phyloP scores from a whole-genome alignment of 2,797 vertebrate species.

The Mareca penelope region DNA sequence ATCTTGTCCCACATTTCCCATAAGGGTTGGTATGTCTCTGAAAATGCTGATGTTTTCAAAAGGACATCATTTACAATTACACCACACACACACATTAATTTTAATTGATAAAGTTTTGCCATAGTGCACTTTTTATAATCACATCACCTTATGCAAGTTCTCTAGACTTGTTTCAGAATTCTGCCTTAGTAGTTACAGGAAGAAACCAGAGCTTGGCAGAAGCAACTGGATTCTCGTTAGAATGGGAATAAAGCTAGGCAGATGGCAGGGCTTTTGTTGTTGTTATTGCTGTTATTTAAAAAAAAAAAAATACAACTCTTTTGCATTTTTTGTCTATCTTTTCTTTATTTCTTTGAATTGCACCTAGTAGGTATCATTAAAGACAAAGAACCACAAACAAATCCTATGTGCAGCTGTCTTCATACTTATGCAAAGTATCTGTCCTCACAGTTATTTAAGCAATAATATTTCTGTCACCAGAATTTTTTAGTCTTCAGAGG shows the following conservation, averaged over 20 bases:
- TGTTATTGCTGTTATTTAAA: no score
- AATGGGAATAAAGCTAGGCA: background rate
- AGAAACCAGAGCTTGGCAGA: background rate
- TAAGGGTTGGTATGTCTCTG: background rate
- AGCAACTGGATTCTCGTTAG: background rate
- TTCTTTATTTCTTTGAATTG: background rate
- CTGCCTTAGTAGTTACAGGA: background rate
- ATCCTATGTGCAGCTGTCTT: fast-evolving
- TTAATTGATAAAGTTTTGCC: background rate
- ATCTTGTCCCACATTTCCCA: constrained; percentile 35
- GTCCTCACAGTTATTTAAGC: background rate
- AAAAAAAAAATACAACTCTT: no score
- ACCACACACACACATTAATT: background rate
- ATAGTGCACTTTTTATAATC: background rate
- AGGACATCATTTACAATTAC: fast-evolving
- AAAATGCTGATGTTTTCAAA: background rate
- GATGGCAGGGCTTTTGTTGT: background rate
- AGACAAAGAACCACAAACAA: background rate
- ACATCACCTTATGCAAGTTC: background rate
- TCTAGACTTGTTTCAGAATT: background rate
- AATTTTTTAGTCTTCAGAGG: background rate
- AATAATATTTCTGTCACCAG: constrained; percentile 15
- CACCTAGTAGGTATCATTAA: background rate
- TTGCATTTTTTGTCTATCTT: background rate
- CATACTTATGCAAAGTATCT: background rate